Evolutionary conservation across 1,140 invertebrate genomes (phyloP), one percentile per base, ranked within the genome.

Genomic region (Venturia canescens): DNA sequence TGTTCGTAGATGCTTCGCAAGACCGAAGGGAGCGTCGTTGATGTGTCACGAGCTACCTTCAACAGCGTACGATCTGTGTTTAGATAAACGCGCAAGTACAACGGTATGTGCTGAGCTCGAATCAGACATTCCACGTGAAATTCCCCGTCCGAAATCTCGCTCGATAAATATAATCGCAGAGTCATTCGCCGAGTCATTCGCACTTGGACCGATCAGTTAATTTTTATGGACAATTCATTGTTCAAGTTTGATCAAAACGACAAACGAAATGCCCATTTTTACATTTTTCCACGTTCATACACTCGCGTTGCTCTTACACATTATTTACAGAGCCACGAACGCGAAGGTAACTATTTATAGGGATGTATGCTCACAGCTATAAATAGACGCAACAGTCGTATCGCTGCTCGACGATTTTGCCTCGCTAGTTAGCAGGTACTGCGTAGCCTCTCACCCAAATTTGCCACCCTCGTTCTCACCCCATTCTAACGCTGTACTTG

Each of bases 1-100:
- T 31, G 66, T 31, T 31, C 31, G 44, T 31, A 29, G 48, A 74
- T 57, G 44, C 71, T 21, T 57, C 71, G 26, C 71, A 74, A 74
- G 48, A 74, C 57, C 34, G 71, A 48, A 74, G 71, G 38, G 48
- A 44, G 70, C 13, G 1, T 72, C 26, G 48, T 44, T 29, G 26
- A 11, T 74, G 44, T 53, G 26, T 44, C 34, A 53, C 44, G 21
- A 31, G 16, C 18, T 16, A 27, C 48, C 71, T 74, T 74, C 71
- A 74, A 74, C 44, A 74, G 48, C 71, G n/a, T 53, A 74, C 44
- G n/a, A 53, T n/a, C 53, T 16, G 53, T 9, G 53, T 44, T 44
- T 44, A 44, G 7, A 44, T 44, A 11, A 44, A 44, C 11, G 38
- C 13, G 38, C 38, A 44, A 44, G 38, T 9, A 44, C 38, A 3